Evolutionary conservation across 2,113 vertebrate species (phyloP).

Genomic region (Apteryx owenii): DNA sequence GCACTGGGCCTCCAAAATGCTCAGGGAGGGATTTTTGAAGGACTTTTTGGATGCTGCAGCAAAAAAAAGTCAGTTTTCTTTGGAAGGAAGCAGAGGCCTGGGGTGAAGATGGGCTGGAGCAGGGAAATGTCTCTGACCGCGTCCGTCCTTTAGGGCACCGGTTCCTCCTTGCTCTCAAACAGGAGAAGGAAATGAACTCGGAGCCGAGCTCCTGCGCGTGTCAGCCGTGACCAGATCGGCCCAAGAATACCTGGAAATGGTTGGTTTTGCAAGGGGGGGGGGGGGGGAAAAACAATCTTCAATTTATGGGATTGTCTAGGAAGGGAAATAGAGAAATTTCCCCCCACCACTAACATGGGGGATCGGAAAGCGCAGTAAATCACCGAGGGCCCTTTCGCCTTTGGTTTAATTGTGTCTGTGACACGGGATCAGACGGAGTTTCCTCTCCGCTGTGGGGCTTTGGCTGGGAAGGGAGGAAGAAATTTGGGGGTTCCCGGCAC

Average conservation of each 20-base stretch:
- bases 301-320: not conserved
- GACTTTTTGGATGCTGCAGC: not conserved
- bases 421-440: not conserved
- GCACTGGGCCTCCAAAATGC: not conserved
- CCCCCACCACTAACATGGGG: not conserved
- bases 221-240: not conserved
- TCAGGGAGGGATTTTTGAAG: accelerated
- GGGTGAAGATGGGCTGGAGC: not conserved
- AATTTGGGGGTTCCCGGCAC: accelerated
- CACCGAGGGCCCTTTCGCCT: not conserved
- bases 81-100: not conserved
- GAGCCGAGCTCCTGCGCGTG: too few relatives aligned
- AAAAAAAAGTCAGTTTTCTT: not conserved
- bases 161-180: not conserved
- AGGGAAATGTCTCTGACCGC: not conserved
- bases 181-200: not conserved
- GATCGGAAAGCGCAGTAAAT: not conserved
- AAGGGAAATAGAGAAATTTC: not conserved
- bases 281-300: not conserved
- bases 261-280: not conserved
- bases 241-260: not conserved
- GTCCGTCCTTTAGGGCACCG: not conserved
- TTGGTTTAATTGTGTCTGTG: not conserved
- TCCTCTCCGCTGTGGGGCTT: not conserved
- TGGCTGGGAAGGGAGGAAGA: not conserved